Base-by-base conservation (phyloP, 1,140 invertebrate species). In the Drosophila elegans region DNA sequence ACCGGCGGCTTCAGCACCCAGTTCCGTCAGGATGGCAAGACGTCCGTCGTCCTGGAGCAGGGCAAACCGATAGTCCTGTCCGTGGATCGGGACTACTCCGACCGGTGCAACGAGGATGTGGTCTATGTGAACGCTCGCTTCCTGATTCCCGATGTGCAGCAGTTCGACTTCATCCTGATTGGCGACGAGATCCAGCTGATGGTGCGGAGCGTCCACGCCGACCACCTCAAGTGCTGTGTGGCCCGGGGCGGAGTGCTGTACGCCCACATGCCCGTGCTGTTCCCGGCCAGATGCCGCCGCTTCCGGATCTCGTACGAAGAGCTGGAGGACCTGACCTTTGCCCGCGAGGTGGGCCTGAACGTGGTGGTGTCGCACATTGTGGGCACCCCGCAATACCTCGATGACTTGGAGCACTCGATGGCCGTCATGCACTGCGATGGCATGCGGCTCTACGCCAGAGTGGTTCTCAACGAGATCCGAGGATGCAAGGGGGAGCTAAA, bases 61-160 rank as follows among this genome's bases (percentile, higher is more conserved):
- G 76, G 64, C n/a, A 29, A 56, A 6, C 66, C 54, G 12, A 5
- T 86, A 0, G 45, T 16, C 0, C 36, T 92, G 32, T 84, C 91
- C 1, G 75, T 75, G 2, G 66, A 91, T 34, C 81, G 91, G 5
- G 25, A 62, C 3, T 91, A 55, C 34, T 83, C 90, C 0, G 41
- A 48, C 2, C 6, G 12, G 1, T 78, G 78, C 13, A 68, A 11
- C 0, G 9, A 48, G 1, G 42, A 42, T 0, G 11, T 52, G 0
- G 67, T 92, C n/a, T 92, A 86, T 51, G 91, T 91, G 5, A 92
- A 92, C 51, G 90, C 78, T 0, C 73, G 68, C 0, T 91, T 91
- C 39, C 68, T 92, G 41, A 44, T 91, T 0, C 6, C 16, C 21
- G 88, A 84, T 42, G 52, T 91, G 0, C 6, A 12, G 6, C 7